Evolutionary conservation across 2,888 invertebrate genomes (phyloP).

Genomic region (Ctena decussata): DNA sequence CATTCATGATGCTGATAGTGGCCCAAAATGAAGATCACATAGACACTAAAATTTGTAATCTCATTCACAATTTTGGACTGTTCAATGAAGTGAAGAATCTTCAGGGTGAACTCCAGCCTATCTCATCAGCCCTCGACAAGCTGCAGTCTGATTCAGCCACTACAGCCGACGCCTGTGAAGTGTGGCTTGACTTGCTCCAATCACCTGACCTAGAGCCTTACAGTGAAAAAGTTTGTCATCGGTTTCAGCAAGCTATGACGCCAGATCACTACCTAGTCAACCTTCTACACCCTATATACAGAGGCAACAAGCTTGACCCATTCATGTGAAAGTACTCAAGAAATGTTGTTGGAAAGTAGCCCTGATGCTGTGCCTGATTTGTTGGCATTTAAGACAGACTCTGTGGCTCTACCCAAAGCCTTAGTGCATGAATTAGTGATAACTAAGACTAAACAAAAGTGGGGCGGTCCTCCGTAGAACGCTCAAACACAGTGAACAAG

Average conservation of each 20-base stretch:
- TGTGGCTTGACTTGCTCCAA: slow-evolving; percentile 26
- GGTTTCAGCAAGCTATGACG: slow-evolving; percentile 52
- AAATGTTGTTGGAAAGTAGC: slow-evolving; percentile 11
- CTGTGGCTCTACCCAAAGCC: slow-evolving; percentile 21
- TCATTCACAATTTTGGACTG: slow-evolving; percentile 53
- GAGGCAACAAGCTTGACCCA: slow-evolving; percentile 38
- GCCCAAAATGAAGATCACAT: slow-evolving; percentile 52
- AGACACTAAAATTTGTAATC: slow-evolving; percentile 30
- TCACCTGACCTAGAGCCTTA: slow-evolving; percentile 19
- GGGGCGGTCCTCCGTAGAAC: slow-evolving; percentile 36
- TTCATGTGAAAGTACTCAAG: slow-evolving; percentile 30
- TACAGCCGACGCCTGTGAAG: slow-evolving; percentile 47
- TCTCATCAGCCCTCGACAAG: slow-evolving; percentile 21
- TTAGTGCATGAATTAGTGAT: slow-evolving; percentile 36
- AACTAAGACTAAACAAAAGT: slow-evolving; percentile 27
- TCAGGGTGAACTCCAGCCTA: slow-evolving; percentile 20
- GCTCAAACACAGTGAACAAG: neutral
- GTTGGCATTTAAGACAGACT: slow-evolving; percentile 31
- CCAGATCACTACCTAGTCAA: slow-evolving; percentile 43
- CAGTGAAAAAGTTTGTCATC: neutral
- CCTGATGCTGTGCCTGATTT: slow-evolving; percentile 35
- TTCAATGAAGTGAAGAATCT: slow-evolving; percentile 47
- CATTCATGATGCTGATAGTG: slow-evolving; percentile 30
- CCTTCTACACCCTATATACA: slow-evolving; percentile 50
- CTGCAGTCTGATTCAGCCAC: slow-evolving; percentile 36